Conservation (phyloP, 2,797 vertebrate species). For the Psittacula derbiana region DNA sequence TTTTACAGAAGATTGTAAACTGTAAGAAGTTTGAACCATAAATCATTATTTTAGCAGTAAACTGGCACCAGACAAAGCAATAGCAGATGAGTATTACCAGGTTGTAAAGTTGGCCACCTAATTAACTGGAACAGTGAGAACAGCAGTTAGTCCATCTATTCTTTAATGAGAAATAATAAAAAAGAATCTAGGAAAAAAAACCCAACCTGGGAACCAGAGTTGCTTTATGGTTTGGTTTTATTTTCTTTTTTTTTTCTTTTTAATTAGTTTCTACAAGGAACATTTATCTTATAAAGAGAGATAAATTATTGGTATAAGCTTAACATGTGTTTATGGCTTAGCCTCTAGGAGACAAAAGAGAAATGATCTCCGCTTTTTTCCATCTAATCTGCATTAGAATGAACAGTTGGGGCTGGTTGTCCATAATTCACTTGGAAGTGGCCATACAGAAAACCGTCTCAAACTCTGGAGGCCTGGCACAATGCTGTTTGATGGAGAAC, state of each 20-base stretch:
- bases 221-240: rapidly evolving
- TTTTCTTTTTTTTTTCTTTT: neutral
- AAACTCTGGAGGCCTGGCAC: neutral
- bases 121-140: neutral
- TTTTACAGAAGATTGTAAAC: neutral
- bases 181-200: neutral
- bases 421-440: neutral
- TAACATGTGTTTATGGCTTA: conserved; percentile 7
- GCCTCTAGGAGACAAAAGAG: neutral
- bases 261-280: neutral
- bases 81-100: neutral
- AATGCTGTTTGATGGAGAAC: neutral
- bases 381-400: neutral
- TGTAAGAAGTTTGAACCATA: neutral
- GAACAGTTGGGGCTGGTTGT: neutral
- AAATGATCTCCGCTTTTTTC: neutral
- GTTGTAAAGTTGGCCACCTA: neutral
- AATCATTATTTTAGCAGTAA: neutral
- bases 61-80: neutral
- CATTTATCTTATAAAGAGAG: conserved; percentile 20
- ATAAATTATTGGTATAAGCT: neutral
- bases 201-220: neutral
- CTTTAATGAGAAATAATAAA: neutral
- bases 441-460: neutral
- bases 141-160: neutral